Conservation (phyloP, 2,797 vertebrate genomes). For the Anguilla pacifica region DNA sequence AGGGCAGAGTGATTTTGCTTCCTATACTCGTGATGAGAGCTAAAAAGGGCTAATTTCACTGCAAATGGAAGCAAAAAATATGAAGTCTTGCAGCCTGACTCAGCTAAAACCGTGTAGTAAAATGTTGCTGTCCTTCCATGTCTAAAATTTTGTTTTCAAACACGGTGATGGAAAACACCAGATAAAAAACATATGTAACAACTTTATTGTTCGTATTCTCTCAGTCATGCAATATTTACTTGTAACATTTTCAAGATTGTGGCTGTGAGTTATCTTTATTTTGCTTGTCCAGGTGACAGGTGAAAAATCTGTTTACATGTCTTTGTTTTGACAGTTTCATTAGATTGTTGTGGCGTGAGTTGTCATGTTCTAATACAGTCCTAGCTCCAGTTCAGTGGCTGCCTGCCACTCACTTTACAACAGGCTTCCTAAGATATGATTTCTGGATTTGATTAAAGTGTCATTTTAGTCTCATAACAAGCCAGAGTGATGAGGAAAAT, state of each 20-base stretch:
- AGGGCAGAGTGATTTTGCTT: slow-evolving; percentile 12
- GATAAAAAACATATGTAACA: neutral
- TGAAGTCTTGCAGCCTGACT: neutral
- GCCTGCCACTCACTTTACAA: neutral
- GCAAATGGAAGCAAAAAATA: slow-evolving; percentile 26
- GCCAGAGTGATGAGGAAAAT: neutral
- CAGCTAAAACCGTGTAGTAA: neutral
- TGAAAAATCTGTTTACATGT: neutral
- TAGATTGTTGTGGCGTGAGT: neutral
- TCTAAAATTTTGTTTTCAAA: neutral
- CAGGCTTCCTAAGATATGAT: neutral
- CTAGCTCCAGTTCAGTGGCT: neutral
- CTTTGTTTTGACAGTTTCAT: slow-evolving; percentile 9
- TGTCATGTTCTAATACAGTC: neutral
- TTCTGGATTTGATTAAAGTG: slow-evolving; percentile 16
- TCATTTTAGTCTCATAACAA: slow-evolving; percentile 2
- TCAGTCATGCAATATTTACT: neutral
- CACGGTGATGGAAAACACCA: neutral
- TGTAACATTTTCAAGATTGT: neutral
- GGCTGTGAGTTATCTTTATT: neutral
- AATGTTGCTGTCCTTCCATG: neutral
- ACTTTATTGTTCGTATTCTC: slow-evolving; percentile 1
- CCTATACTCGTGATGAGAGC: slow-evolving; percentile 15
- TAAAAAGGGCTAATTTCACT: slow-evolving; percentile 10
- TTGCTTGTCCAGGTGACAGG: slow-evolving; percentile 1